Base-by-base conservation (phyloP, 2,888 invertebrate species). In the Pollenia amentaria region DNA sequence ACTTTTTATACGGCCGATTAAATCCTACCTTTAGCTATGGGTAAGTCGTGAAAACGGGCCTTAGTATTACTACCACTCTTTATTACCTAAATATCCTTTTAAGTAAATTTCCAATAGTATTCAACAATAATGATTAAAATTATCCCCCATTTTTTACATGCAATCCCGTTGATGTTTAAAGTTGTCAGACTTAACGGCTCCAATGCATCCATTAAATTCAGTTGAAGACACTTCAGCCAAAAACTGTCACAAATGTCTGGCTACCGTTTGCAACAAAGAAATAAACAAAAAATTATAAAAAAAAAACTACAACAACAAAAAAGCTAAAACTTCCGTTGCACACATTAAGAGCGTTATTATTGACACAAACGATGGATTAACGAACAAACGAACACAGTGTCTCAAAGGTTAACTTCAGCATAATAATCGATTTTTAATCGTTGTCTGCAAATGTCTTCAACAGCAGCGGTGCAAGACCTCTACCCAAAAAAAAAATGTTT, bases 401-500 rank as follows among this genome's bases (percentile, higher is more conserved):
- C 72, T 67, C 81, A 77, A 78, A 80, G 87, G 80, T 87, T 80
- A 84, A 77, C 84, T 87, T 67, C 73, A 57, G 84, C 84, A 82
- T 70, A 87, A 88, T 89, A 89, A 89, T 88, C 89, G 89, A 88
- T 88, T 89, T 89, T 89, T 89, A 88, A 89, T 88, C 89, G 88
- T 82, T 86, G 85, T 77, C 85, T 82, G 87, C 80, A 84, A 87
- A 87, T 84, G 87, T 77, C 72, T 84, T 80, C 53, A 55, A 18
- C 69, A 83, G 29, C 53, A 64, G 44, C 18, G 51, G 46, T 16
- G 53, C 82, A 85, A 65, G 16, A 55, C 62, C 44, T 29, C 2
- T 60, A 38, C 9, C 46, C 60, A 51, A 57, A 29, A 65, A 0
- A 12, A 48, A 3, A 60, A 60, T 78, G 12, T 53, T 44, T 21